Base-by-base conservation (phyloP, 2,113 vertebrate genomes). In the Pteronura brasiliensis region DNA sequence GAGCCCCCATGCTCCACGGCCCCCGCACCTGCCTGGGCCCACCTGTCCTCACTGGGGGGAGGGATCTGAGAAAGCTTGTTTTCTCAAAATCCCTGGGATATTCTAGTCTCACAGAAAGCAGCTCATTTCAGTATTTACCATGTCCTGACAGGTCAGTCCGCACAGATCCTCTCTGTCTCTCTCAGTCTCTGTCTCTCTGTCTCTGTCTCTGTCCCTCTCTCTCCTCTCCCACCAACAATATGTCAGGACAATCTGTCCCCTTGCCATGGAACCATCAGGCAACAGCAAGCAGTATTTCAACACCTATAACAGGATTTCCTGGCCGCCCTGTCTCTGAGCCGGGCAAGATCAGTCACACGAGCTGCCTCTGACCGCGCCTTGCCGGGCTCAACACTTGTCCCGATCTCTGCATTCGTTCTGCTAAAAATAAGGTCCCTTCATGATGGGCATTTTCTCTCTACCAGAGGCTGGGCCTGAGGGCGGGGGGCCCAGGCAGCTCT, bases 401-500 rank as follows among this genome's bases (percentile, higher is more conserved):
- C 1, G 42, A 23, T 29, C 23, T 47, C 44, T 31, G 12, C 36
- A 0, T 14, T 12, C 1, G 4, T 49, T 71, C 23, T 15, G 49
- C 6, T n/a, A 2, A 39, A 49, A 39, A 36, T 6, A 31, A 69
- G 8, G 17, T 47, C 39, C 81, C 61, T 77, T 36, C 34, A 39
- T 1, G 8, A 36, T 0, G 0, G 17, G 12, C 18, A 0, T 31
- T 55, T 29, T 2, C 1, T 69, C 71, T 39, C 65, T 77, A 39
- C 31, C 34, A 49, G 44, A 52, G 67, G 47, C 29, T 34, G 0
- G 1, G 17, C n/a, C 59, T 39, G 71, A 13, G 34, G 39, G 34
- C 4, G 0, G 3, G 52, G 5, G 6, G 1, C 3, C 0, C 18
- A 55, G 77, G 27, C 36, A 14, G 36, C 59, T 9, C 21, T 0